Evolutionary conservation across 2,113 vertebrate genomes (phyloP).

Genomic region (Pica pica): DNA sequence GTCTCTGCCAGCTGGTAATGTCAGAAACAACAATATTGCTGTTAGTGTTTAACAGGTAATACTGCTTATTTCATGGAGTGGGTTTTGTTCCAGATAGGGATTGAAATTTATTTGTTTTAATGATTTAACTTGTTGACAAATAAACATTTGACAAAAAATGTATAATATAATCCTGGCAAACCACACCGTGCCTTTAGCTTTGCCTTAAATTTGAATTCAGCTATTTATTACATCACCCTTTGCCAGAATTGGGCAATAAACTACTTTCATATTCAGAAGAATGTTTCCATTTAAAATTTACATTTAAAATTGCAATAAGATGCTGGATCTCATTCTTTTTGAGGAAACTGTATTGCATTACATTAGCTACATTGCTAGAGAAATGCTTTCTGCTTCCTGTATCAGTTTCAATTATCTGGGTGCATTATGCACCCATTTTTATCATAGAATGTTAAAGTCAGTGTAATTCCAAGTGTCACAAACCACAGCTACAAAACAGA

Average conservation of each 20-base stretch:
- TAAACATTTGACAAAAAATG: conserved; percentile 65
- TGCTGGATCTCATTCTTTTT: conserved; percentile 44
- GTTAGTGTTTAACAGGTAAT: conserved; percentile 12
- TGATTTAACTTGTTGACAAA: conserved; percentile 77
- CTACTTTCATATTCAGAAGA: conserved; percentile 65
- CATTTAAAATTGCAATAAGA: conserved; percentile 70
- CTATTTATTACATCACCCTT: conserved; percentile 59
- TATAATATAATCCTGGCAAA: conserved; percentile 57
- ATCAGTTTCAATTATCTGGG: conserved; percentile 19
- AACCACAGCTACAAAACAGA: background rate
- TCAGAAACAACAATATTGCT: background rate
- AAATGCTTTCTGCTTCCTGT: conserved; percentile 6
- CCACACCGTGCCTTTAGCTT: conserved; percentile 42
- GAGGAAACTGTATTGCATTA: conserved; percentile 42
- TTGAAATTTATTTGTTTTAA: conserved; percentile 51
- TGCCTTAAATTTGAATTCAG: conserved; percentile 65
- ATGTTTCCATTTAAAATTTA: conserved; percentile 76
- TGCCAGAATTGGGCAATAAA: conserved; percentile 70
- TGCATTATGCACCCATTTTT: conserved; percentile 5
- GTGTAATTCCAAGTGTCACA: background rate
- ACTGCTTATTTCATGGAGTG: background rate
- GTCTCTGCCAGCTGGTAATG: background rate
- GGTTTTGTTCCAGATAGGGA: conserved; percentile 36
- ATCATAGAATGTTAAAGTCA: background rate
- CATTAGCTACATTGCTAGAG: conserved; percentile 8